Base-by-base conservation (phyloP, 2,888 invertebrate genomes). In the Trissolcus brochymenae region DNA sequence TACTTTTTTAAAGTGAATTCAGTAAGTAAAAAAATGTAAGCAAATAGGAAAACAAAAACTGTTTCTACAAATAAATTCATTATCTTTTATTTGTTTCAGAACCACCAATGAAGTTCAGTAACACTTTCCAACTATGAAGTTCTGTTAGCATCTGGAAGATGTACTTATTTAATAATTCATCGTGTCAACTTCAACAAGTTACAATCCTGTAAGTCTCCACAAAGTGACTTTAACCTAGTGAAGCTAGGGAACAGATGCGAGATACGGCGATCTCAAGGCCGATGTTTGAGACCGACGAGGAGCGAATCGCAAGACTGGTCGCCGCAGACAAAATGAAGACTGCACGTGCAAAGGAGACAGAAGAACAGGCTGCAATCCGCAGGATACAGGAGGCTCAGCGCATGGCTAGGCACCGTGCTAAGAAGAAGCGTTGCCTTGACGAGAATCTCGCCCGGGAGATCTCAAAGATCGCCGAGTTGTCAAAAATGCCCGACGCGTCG, bases 351-450 rank as follows among this genome's bases (percentile, higher is more conserved):
- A 88, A 88, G 53, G 88, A 89, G 54, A 87, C 85, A 0, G 89
- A 89, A 54, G 89, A 88, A 64, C 89, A 89, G 57, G 88, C 87
- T 11, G 86, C 87, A 2, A 62, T 89, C 13, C 83, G 89, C 35
- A 84, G 88, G 71, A 88, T 89, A 86, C 89, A 89, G 62, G 89
- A 89, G 54, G 89, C 89, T 6, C 89, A 89, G 51, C 83, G 89
- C 4, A 88, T 88, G 89, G 89, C 89, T 1, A 83, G 89, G 68
- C 89, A 89, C 76, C 82, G 89, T 4, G 89, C 88, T 0, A 89
- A 89, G 57, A 89, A 89, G 82, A 89, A 89, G 84, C 85, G 89
- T 13, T 89, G 89, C 14, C 70, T 89, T 6, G 88, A 89, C 29
- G 89, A 89, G 60, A 89, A 88, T 66, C 81, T 89, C 3, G 89